Evolutionary conservation across 53 echinoderm and acorn worm species (phyloP).

Genomic region (Holothuria leucospilota): DNA sequence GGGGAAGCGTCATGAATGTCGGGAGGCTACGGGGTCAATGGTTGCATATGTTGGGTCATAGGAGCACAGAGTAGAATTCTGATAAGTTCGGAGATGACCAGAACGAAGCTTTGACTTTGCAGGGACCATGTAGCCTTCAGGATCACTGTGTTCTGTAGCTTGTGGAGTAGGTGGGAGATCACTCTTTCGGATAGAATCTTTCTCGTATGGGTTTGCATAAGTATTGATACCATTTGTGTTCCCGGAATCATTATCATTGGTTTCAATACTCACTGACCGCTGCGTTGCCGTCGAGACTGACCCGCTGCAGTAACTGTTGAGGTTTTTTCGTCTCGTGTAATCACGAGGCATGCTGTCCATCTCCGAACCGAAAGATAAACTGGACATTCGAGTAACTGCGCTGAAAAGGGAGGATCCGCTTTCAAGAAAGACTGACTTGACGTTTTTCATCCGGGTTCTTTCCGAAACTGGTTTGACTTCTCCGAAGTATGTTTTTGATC

Average conservation of each 20-base stretch:
- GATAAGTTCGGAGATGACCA: not conserved
- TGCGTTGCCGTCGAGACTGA: not conserved
- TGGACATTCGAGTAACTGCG: not conserved
- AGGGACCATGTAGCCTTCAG: not conserved
- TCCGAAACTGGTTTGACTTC: not conserved
- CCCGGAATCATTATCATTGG: not conserved
- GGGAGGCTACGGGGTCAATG: not conserved
- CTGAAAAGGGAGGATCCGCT: not conserved
- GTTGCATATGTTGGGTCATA: slow-evolving; percentile 18
- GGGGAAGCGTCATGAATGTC: not conserved
- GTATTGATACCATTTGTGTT: not conserved
- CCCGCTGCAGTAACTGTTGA: slow-evolving; percentile 18
- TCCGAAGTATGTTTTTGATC: slow-evolving; percentile 6
- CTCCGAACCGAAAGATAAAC: slow-evolving; percentile 1
- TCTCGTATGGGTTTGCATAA: not conserved
- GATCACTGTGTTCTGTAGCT: not conserved
- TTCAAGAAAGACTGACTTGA: not conserved
- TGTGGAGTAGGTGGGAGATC: not conserved
- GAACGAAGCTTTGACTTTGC: not conserved
- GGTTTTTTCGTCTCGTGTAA: not conserved
- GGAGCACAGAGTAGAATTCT: slow-evolving; percentile 9
- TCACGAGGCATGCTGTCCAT: not conserved
- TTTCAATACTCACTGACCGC: not conserved
- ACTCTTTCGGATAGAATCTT: not conserved
- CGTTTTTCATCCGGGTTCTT: not conserved